Evolutionary conservation across 2,888 invertebrate species (phyloP), one percentile per base, ranked within the genome.

Genomic region (Trilocha varians): DNA sequence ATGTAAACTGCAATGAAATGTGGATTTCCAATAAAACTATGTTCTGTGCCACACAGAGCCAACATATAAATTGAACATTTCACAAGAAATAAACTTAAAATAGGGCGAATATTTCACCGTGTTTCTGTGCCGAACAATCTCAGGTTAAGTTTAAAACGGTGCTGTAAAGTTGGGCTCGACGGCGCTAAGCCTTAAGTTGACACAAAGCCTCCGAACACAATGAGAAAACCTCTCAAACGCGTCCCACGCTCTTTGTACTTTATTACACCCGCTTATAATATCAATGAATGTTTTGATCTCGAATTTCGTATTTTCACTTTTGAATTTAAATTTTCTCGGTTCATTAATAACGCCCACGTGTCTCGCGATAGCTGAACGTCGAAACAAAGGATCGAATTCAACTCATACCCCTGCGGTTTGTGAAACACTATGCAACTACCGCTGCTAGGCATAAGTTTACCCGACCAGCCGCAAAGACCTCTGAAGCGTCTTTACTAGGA

Each of bases 301-400:
- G 11, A 25, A 25, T 25, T 4, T 25, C 11, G 25, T 25, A 4
- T 25, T 25, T 25, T 25, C 25, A 25, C 11, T 25, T 25, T 25
- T 25, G 25, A 25, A 25, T 25, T 25, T 25, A 25, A n/a, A 3
- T 9, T 25, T 25, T 25, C 25, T 25, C 5, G 25, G 2, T 25
- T 25, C 25, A 25, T 25, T 25, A 25, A 25, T 25, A 25, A 25
- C 25, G 25, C 3, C 25, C 25, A 11, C 25, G 25, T 6, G 11
- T 2, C 25, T 25, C 25, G 25, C 25, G 25, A 4, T 5, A 53
- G 49, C 57, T 57, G 62, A 58, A 55, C 61, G 50, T 41, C 51
- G 55, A 66, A 68, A 75, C 73, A 75, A 76, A 73, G 68, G 70
- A 71, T 68, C 68, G 65, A 66, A 59, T 68, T 71, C 68, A 65